Base-by-base conservation (phyloP, 2,797 vertebrate genomes). In the Centropyge bicolor region DNA sequence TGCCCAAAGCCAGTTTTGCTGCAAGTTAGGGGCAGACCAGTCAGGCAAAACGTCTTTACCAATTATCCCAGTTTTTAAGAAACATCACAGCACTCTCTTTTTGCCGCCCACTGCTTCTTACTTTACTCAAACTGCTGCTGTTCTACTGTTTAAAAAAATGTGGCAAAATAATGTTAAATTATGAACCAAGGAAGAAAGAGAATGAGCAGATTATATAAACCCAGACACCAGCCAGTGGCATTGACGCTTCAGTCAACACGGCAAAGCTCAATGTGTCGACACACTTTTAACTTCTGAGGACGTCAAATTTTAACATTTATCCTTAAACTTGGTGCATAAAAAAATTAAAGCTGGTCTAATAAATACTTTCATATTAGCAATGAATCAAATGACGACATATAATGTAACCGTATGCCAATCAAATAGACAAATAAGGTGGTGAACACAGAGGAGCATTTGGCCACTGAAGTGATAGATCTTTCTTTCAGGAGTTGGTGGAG, bases 151-250 rank as follows among this genome's bases (percentile, higher is more conserved):
- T 31, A 31, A 75, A 70, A 41, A 72, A 19, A 70, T 24, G 35
- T 81, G 59, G 77, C 46, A 84, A 61, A 35, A 36, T 31, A 61
- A 38, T 48, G 17, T 38, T 35, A 12, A 64, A 19, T 65, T 70
- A 76, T 62, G 27, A 79, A 43, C 62, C 60, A 22, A n/a, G 40
- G 74, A 19, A 54, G 31, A 38, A 11, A 27, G 8, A 63, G 11
- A 63, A 24, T 45, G 57, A 74, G 36, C 51, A 11, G 10, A 60
- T 70, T 31, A 55, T 16, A 77, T 52, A 31, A 69, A 70, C 59
- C 43, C 14, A 38, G 66, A 68, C 55, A 45, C 3, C 52, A 65
- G 7, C 19, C 17, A 17, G 9, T 54, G 43, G n/a, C 55, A 74
- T 7, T 20, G 24, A 81, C 35, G n/a, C 19, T 22, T 61, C 35